A percentile compares a stretch with the other conserved stretches of the same genome.
phyloP scores from a whole-genome alignment of 2,888 invertebrate species.

The Gasteruption jaculator region DNA sequence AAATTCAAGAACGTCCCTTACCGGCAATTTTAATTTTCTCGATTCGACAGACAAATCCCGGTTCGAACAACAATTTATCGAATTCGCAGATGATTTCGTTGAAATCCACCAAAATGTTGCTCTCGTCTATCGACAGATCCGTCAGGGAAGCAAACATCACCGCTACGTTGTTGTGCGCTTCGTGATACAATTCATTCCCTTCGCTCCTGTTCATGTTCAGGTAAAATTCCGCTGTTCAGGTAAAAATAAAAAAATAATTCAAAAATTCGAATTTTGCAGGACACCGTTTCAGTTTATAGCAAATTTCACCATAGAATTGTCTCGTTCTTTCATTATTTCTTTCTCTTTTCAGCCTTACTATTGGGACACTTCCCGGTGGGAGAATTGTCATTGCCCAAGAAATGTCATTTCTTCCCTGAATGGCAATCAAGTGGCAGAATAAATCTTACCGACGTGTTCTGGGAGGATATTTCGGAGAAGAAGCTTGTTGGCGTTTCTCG shows the following conservation, averaged over 20 bases:
- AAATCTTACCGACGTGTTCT: constrained; percentile 77
- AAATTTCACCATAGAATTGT: no score
- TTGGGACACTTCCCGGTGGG: no score
- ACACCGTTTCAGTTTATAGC: no score
- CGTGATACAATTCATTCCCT: constrained; percentile 75
- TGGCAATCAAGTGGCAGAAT: no score
- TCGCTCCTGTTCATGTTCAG: constrained; percentile 66
- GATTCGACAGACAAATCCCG: constrained; percentile 63
- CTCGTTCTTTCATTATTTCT: no score
- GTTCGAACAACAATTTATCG: constrained; percentile 73
- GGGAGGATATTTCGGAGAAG: constrained; percentile 90
- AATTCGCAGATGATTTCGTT: constrained; percentile 92
- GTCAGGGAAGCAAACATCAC: constrained; percentile 96
- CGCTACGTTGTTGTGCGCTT: constrained; percentile 82
- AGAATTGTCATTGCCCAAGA: no score
- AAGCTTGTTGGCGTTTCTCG: constrained; percentile 82
- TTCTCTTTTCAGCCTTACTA: no score
- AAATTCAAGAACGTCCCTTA: constrained; percentile 42
- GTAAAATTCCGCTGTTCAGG: constrained; percentile 69
- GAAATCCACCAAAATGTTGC: constrained; percentile 63
- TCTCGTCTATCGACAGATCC: constrained; percentile 63
- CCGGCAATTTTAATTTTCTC: constrained; percentile 97
- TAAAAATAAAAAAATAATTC: no score
- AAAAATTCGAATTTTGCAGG: no score
- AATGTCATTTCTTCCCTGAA: background rate